Base-by-base conservation (phyloP, 2,113 vertebrate species). In the Chaetodon auriga region DNA sequence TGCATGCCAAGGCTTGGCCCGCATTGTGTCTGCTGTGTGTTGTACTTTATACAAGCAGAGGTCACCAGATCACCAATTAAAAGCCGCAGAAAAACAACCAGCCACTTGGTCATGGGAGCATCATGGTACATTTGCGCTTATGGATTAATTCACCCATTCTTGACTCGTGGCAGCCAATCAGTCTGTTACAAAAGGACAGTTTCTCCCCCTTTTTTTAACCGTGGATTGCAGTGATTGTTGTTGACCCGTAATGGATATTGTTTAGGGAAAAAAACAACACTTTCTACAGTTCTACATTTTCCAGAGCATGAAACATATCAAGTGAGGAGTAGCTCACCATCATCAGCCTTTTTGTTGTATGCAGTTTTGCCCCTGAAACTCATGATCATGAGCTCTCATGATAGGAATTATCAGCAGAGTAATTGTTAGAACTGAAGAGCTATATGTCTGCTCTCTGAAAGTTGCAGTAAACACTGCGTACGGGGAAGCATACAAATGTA, bases 11-110 rank as follows among this genome's bases (percentile, higher is more conserved):
- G 64, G 87, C 80, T 78, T 63, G 61, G 63, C 83, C 81, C 57
- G 55, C 61, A 68, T 61, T 82, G 78, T 86, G 77, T 83, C 30
- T 70, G 30, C 68, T 73, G 71, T 21, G 2, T 64, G 65, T 62
- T 82, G 65, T 85, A 53, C 80, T 65, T 83, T 78, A 60, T 49
- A 82, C 77, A 80, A 84, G 65, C 80, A 68, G 30, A 61, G 89
- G 82, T 92, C 84, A 86, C 36, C 38, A 46, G 70, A 80, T 87
- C 84, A 49, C 53, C 90, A 91, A 90, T 93, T 92, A 90, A 86
- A 76, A 85, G 78, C 62, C 60, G 61, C 70, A 78, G 61, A 53
- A 86, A 89, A 88, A 92, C 79, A 89, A 85, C 23, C 58, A 80
- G 49, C 73, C 62, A 19, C 72, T 51, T 16, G 3, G 79, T 72